Evolutionary conservation across 2,888 invertebrate genomes (phyloP), one percentile per base, ranked within the genome.

Genomic region (Coenonympha arcania): DNA sequence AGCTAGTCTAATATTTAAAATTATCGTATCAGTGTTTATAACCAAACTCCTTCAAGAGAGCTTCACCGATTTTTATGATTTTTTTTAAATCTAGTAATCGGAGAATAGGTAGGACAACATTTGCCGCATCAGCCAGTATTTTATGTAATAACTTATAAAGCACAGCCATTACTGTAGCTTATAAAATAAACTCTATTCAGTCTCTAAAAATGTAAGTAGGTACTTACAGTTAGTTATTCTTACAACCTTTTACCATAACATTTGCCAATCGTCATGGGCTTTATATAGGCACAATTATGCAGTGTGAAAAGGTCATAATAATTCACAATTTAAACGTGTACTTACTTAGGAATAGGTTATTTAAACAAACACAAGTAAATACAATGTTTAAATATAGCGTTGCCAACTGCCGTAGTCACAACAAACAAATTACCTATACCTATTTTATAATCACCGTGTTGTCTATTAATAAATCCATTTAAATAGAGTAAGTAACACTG

Each of bases 321-420:
- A 46, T 37, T 49, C 20, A 50, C 45, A 50, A 43, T 46, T 46
- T 53, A 42, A 50, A 47, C 44, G 19, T 28, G 15, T 46, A 31
- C 41, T 20, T 46, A 31, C 41, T 20, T 46, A 50, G n/a, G n/a
- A n/a, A n/a, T n/a, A n/a, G 39, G 31, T 50, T 53, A 42, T 45
- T 43, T 13, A 49, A 24, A 39, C 41, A 45, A 26, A 13, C 13
- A 4, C 22, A 37, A 3, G 22, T 37, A 13, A 8, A 1, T 36
- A 11, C n/a, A 13, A 13, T 13, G 3, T 6, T 13, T 30, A 50
- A n/a, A 43, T 20, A n/a, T n/a, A n/a, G n/a, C n/a, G n/a, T n/a
- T n/a, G n/a, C n/a, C n/a, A n/a, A n/a, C n/a, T n/a, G n/a, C n/a
- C 9, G 31, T 42, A 31, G 11, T 20, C 18, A 13, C 11, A 40